Base-by-base conservation (phyloP, 2,113 vertebrate genomes). In the Corapipo altera region DNA sequence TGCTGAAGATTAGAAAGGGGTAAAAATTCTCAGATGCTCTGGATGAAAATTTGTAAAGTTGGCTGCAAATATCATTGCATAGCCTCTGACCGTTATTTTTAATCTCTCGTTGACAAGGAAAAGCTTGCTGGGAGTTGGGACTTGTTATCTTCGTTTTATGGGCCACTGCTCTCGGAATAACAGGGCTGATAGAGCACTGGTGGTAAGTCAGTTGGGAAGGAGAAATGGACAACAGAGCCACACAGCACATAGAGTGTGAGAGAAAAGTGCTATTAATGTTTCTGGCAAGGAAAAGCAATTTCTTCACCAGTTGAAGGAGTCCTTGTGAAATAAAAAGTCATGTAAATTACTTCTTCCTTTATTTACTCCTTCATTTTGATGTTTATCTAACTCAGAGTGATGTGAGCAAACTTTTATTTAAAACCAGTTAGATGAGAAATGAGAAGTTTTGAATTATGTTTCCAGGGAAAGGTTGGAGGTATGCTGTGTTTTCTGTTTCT, bases 91-190 rank as follows among this genome's bases (percentile, higher is more conserved):
- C 3, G 1, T 97, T 96, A 96, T 93, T 98, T 98, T 97, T 96
- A 94, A 97, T 97, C 89, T 97, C 78, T 95, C 89, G 73, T 96
- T 97, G 97, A 97, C 96, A 97, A 95, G 79, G 61, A 41, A 35
- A 96, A 97, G 75, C 89, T 96, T 96, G 66, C 87, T 91, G 87
- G 48, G 95, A 94, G 92, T 88, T 97, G 93, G 85, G 94, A 96
- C 87, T 97, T 97, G 92, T 96, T 97, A 97, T 97, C 92, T 97
- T 86, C 37, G 9, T 95, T 97, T 97, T 94, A 96, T 95, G 94
- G 96, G 80, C 95, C 61, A 93, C 88, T 95, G 92, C 88, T 91
- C 86, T 93, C 65, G 7, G 86, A 97, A 97, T 91, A 97, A 91
- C 75, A 95, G 33, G 1, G 12, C 75, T 33, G 62, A 97, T 79